Percentiles rank a stretch among this genome's conserved stretches.
phyloP scores from a whole-genome alignment of 2,113 vertebrate species.

The Myrmophylax atrothorax region DNA sequence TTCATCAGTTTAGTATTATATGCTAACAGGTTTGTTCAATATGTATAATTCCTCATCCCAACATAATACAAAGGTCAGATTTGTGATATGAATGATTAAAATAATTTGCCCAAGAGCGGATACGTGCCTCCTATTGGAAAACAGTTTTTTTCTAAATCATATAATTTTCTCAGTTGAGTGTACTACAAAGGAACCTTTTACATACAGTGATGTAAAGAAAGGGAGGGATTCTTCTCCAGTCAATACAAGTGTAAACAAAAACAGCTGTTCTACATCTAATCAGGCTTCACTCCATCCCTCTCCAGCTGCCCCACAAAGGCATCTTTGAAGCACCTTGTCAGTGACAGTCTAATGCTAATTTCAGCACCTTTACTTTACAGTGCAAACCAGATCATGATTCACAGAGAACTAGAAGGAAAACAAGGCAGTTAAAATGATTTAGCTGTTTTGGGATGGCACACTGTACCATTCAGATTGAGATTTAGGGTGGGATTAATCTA shows the following conservation, averaged over 20 bases:
- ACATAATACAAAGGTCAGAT: background rate
- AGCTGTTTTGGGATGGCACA: background rate
- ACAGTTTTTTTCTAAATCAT: background rate
- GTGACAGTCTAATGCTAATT: conserved; percentile 27
- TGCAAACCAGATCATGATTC: conserved; percentile 37
- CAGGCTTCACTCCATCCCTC: background rate
- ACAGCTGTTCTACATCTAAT: background rate
- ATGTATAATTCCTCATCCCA: background rate
- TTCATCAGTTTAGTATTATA: background rate
- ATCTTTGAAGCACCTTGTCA: background rate
- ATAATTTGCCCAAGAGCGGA: background rate
- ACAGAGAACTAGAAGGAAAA: conserved; percentile 46
- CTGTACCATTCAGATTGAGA: background rate
- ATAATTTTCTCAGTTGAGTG: background rate
- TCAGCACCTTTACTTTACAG: conserved; percentile 2
- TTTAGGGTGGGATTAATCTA: conserved; percentile 33
- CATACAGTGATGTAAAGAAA: background rate
- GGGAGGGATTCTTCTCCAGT: background rate
- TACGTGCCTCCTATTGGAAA: background rate
- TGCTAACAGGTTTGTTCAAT: background rate
- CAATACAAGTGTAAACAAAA: background rate
- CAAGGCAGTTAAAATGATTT: conserved; percentile 64
- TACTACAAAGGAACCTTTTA: background rate
- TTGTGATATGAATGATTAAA: background rate
- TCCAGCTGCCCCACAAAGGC: background rate